Evolutionary conservation across 2,113 vertebrate species (phyloP).

Genomic region (Chaetura pelagica): DNA sequence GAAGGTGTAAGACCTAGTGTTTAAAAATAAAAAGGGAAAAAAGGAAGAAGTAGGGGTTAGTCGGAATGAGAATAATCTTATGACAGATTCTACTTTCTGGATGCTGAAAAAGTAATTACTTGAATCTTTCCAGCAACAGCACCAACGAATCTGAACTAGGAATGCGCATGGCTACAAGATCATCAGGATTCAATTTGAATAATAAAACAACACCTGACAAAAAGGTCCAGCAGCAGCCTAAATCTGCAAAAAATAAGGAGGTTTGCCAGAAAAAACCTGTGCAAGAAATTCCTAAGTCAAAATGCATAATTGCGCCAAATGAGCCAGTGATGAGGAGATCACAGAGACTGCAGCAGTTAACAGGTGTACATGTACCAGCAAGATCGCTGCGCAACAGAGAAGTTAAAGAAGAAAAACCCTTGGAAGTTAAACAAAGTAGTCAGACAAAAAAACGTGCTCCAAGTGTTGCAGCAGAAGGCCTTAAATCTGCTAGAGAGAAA

Average conservation of each 20-base stretch:
- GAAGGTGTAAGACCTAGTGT: slow-evolving; percentile 10
- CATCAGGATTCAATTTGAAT: slow-evolving; percentile 15
- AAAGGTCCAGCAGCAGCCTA: slow-evolving; percentile 52
- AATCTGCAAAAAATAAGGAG: slow-evolving; percentile 58
- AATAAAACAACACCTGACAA: slow-evolving; percentile 20
- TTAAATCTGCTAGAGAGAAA: slow-evolving; percentile 61
- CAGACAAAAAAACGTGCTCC: slow-evolving; percentile 35
- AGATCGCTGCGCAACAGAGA: slow-evolving; percentile 73
- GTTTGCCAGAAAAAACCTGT: slow-evolving; percentile 64
- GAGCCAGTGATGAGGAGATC: slow-evolving; percentile 75
- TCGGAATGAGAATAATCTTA: slow-evolving; percentile 30
- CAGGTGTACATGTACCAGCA: slow-evolving; percentile 54
- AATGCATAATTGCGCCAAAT: not conserved
- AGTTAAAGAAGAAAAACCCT: slow-evolving; percentile 57
- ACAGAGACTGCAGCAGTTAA: slow-evolving; percentile 74
- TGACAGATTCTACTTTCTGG: slow-evolving; percentile 19
- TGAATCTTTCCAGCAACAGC: slow-evolving; percentile 51
- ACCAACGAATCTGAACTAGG: slow-evolving; percentile 42
- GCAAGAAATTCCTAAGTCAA: slow-evolving; percentile 54
- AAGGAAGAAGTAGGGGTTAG: slow-evolving; percentile 2
- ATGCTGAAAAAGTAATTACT: slow-evolving; percentile 25
- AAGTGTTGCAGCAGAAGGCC: slow-evolving; percentile 26
- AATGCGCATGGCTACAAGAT: slow-evolving; percentile 70
- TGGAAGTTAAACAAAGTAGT: slow-evolving; percentile 53
- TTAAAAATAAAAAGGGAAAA: not conserved